A percentile compares a stretch with the other conserved stretches of the same genome.
phyloP scores from a whole-genome alignment of 2,113 vertebrate genomes.

The Aspiorhynchus laticeps region DNA sequence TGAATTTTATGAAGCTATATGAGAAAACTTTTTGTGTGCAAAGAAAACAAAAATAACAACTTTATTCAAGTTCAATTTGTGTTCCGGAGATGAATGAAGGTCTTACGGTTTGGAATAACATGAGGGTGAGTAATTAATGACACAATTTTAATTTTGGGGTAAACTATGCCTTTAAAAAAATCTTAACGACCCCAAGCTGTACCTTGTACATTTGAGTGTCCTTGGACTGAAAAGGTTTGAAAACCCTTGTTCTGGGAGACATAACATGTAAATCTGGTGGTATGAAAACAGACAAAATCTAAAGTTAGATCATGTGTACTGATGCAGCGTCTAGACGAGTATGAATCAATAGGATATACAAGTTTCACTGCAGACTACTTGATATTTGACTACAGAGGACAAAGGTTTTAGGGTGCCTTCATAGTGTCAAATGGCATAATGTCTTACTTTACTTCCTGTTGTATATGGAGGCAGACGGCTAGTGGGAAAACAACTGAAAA shows the following conservation, averaged over 20 bases:
- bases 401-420: background rate
- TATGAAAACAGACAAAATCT: slow-evolving; percentile 30
- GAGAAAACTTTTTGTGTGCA: no score
- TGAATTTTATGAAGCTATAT: no score
- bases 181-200: background rate
- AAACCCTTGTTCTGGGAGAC: background rate
- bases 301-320: slow-evolving; percentile 14
- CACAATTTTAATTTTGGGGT: no score
- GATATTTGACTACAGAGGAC: slow-evolving; percentile 34
- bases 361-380: slow-evolving; percentile 29
- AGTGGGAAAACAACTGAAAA: background rate
- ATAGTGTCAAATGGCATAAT: slow-evolving; percentile 10
- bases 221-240: background rate
- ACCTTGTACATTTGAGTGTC: background rate
- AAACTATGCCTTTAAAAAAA: no score
- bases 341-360: slow-evolving; percentile 33
- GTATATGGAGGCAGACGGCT: background rate
- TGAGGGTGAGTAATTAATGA: no score
- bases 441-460: slow-evolving; percentile 1
- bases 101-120: no score
- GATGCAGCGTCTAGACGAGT: slow-evolving; percentile 42
- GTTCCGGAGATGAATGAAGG: no score
- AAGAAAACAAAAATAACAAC: no score
- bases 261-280: background rate
- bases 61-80: no score